These are phyloP conservation scores for Lagopus muta DNA, from an alignment of 2,113 vertebrate genomes.

Conservation along the genomic window DNA sequence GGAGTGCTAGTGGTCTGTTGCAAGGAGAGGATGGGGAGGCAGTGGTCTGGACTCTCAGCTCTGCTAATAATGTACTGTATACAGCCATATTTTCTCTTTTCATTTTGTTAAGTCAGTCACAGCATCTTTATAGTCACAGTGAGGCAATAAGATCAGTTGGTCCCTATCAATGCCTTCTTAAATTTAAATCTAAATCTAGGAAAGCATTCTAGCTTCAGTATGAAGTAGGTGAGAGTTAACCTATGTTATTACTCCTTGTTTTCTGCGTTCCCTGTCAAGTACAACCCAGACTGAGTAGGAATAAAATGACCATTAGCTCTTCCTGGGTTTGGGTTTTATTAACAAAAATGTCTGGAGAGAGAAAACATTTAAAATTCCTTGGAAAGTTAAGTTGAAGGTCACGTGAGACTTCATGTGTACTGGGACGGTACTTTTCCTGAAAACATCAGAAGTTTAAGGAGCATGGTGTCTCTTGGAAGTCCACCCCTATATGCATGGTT, in stretches of 20 bases:
- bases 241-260: rapidly evolving
- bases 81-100: neutral
- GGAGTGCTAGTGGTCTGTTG: neutral
- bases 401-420: neutral
- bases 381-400: neutral
- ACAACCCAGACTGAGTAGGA: neutral
- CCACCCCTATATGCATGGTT: neutral
- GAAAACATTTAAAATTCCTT: neutral
- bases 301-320: neutral
- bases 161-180: neutral
- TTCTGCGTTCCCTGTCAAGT: neutral
- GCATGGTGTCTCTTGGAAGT: neutral
- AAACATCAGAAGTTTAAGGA: neutral
- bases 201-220: neutral
- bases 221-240: neutral
- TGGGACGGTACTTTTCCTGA: neutral
- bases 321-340: neutral
- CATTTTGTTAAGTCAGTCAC: neutral
- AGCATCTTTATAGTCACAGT: neutral
- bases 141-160: neutral
- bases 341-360: neutral
- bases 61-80: neutral
- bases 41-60: neutral
- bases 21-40: neutral
- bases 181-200: neutral